Evolutionary conservation across 2,797 vertebrate genomes (phyloP).

Genomic region (Falco berigora): DNA sequence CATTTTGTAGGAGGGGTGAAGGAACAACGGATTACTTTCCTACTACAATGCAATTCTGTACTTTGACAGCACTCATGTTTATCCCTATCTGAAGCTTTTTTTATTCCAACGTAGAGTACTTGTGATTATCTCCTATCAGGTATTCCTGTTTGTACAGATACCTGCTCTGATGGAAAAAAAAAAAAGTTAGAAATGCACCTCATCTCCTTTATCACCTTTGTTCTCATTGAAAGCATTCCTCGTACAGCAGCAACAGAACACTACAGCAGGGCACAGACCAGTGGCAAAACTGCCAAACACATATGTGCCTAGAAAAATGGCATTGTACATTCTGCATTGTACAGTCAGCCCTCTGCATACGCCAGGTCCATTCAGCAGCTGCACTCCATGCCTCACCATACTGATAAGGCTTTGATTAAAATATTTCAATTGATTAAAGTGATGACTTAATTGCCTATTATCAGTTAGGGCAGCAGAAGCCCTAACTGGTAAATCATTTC

Average conservation of each 20-base stretch:
- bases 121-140: neutral
- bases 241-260: neutral
- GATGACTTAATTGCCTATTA: neutral
- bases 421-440: neutral
- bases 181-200: neutral
- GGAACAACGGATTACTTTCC: neutral
- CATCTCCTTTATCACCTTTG: neutral
- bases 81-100: neutral
- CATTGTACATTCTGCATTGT: rapidly evolving
- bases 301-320: rapidly evolving
- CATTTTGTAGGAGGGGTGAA: rapidly evolving
- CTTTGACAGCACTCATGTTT: neutral
- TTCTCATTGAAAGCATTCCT: neutral
- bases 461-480: neutral
- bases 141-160: neutral
- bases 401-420: neutral
- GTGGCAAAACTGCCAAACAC: neutral
- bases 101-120: neutral
- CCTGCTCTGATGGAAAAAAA: neutral
- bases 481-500: neutral
- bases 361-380: neutral
- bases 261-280: neutral
- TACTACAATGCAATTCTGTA: neutral
- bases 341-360: neutral
- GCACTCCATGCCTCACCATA: neutral